A percentile compares a stretch with the other conserved stretches of the same genome.
Evolutionary conservation across 2,113 vertebrate genomes (phyloP).

Genomic region (Mustela nigripes): DNA sequence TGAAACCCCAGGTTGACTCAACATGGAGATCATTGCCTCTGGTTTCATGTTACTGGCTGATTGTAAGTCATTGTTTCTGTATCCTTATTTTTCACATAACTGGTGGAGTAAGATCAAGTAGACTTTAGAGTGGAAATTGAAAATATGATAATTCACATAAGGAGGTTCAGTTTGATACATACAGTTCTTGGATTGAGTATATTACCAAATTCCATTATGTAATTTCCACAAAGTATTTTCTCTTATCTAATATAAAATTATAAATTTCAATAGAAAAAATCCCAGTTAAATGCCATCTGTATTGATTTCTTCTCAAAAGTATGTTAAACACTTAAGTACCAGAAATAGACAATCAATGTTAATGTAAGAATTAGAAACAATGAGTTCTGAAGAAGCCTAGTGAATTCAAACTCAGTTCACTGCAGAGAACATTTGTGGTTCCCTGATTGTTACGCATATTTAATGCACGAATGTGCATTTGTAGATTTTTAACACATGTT

Average conservation of each 20-base stretch:
- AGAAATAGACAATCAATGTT: background rate
- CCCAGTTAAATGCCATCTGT: slow-evolving; percentile 1
- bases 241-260: slow-evolving; percentile 36
- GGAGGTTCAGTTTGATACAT: background rate
- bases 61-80: background rate
- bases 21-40: background rate
- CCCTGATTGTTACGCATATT: background rate
- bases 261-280: slow-evolving; percentile 35
- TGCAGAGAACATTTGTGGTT: background rate
- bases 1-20: background rate
- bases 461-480: too few species aligned
- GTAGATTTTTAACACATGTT: background rate
- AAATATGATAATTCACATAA: background rate
- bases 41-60: background rate
- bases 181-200: background rate
- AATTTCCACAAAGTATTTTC: slow-evolving; percentile 29
- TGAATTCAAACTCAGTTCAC: background rate
- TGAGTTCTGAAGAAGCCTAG: background rate
- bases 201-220: background rate
- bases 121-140: background rate
- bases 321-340: background rate
- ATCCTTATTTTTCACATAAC: background rate
- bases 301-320: slow-evolving; percentile 52
- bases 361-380: background rate
- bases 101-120: background rate